Conservation (phyloP, 2,113 vertebrate species). For the Crotalus viridis region DNA sequence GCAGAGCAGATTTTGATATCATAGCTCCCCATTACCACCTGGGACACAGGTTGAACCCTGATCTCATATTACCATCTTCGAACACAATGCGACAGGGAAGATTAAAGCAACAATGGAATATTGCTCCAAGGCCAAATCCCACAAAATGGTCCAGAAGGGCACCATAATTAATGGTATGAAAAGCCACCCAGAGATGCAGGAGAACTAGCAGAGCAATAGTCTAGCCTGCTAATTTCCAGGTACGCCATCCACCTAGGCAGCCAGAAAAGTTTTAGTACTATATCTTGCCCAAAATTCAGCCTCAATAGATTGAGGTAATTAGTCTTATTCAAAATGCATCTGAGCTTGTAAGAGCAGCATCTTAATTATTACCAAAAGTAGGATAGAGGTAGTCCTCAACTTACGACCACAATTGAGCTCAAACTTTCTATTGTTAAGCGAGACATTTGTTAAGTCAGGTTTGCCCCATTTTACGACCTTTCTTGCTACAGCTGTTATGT, state of each 20-base stretch:
- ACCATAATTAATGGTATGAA: not conserved
- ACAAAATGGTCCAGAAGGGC: not conserved
- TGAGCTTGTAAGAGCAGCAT: not conserved
- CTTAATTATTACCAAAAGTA: not conserved
- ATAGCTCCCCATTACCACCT: not conserved
- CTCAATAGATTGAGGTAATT: not conserved
- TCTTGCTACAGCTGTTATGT: no score
- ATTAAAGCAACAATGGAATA: not conserved
- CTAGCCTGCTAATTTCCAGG: not conserved
- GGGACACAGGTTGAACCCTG: not conserved
- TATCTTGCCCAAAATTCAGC: not conserved
- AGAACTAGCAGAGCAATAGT: not conserved
- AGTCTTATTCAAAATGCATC: not conserved
- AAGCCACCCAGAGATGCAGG: not conserved
- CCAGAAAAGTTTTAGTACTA: not conserved
- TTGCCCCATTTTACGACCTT: no score
- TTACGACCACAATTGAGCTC: no score
- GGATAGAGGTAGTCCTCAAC: not conserved
- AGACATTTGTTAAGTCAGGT: no score
- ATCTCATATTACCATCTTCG: not conserved
- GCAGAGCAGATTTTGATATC: not conserved
- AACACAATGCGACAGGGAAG: not conserved
- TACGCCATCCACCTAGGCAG: not conserved
- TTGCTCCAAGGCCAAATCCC: not conserved
- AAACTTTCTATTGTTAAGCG: no score